phyloP scores from a whole-genome alignment of 2,888 invertebrate species.

The Alloscopus bannaensis region DNA sequence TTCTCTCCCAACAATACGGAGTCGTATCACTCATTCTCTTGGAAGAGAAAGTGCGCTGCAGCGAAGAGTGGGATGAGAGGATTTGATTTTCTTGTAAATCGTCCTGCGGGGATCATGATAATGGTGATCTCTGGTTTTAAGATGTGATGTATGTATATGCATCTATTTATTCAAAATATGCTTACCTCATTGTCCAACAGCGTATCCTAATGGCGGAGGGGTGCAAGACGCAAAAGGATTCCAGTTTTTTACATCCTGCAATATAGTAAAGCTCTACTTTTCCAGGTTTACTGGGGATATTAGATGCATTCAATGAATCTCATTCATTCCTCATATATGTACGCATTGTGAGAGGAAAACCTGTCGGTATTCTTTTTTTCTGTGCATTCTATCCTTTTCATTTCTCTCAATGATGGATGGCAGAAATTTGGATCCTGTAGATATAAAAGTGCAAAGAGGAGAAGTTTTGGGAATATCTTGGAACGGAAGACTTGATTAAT shows the following conservation, averaged over 20 bases:
- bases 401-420: conserved; percentile 63
- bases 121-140: conserved; percentile 56
- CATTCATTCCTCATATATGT: not conserved
- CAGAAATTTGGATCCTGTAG: conserved; percentile 60
- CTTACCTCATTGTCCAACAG: conserved; percentile 38
- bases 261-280: too few relatives aligned
- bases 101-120: conserved; percentile 50
- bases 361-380: conserved; percentile 12
- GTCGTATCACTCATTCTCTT: conserved; percentile 27
- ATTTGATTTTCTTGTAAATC: conserved; percentile 59
- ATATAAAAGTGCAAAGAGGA: conserved; percentile 43
- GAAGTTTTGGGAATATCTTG: conserved; percentile 43
- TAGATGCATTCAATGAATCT: conserved; percentile 34
- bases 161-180: conserved; percentile 53
- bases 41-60: conserved; percentile 15
- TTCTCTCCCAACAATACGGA: conserved; percentile 33
- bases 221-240: conserved; percentile 18
- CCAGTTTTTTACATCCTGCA: conserved; percentile 9
- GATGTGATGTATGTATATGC: conserved; percentile 44
- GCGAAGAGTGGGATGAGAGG: conserved; percentile 32
- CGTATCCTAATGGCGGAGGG: conserved; percentile 34
- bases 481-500: conserved; percentile 57
- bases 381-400: conserved; percentile 32
- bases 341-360: not conserved
- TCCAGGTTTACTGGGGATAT: too few relatives aligned